Base-by-base conservation (phyloP, 2,888 invertebrate genomes). In the Helobdella robusta region DNA sequence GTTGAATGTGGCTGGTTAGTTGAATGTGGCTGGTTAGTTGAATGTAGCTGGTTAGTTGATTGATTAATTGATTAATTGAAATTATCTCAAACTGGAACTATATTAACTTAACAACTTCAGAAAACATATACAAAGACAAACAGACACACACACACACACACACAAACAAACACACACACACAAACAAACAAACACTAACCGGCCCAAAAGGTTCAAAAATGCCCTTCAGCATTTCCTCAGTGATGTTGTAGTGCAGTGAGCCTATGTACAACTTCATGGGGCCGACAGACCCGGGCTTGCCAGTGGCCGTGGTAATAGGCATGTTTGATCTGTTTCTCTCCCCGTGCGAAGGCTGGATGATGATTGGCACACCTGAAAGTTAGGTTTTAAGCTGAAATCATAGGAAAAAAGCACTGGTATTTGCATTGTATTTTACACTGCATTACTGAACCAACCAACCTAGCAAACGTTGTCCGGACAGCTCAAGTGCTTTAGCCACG, bases 161-260 rank as follows among this genome's bases (percentile, higher is more conserved):
- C n/a, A n/a, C n/a, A n/a, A 2, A 59, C 34, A 36, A 25, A 40
- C 20, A 23, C 20, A 23, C 6, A 30, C 8, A 52, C 36, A 20
- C 40, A 6, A 63, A 44, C 20, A 36, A 25, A 32, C 15, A 35
- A 6, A 15, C 11, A 65, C 72, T 69, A 70, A 81, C 81, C 75
- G 92, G 92, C 52, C 97, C 97, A 81, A 97, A 97, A 0, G 95
- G 95, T 80, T 98, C 97, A 82, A 99, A 99, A 72, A 99, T 97
- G 32, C 93, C 94, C 66, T 89, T 83, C 66, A 99, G 82, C 98
- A 99, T 99, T 70, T 97, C 97, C 82, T 98, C 97, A 6, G 92
- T 94, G 71, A 98, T 97, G 79, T 97, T 95, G 78, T 94, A 95
- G 81, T 98, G 97, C 65, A 98, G 82, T 20, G 95, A 95, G 36